Evolutionary conservation across 2,888 invertebrate species (phyloP), one percentile per base, ranked within the genome.

Genomic region (Coenonympha arcania): DNA sequence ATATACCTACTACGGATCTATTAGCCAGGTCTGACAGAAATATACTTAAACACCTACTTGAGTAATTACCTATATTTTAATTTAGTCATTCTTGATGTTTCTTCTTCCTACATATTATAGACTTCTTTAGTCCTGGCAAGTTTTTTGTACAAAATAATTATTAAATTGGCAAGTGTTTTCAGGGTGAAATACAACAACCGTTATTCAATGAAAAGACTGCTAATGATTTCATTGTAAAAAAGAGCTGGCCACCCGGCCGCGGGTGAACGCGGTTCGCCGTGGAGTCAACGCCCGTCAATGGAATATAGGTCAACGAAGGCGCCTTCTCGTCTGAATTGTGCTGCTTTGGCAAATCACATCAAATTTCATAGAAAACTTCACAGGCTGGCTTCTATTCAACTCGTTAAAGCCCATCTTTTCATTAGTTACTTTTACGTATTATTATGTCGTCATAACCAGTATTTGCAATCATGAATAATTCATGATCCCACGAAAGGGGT

Each of bases 261-360:
- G 48, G 54, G 44, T 30, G 48, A 52, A 24, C 48, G 40, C 44
- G 47, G 48, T 69, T 67, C 67, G 64, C 71, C 68, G 58, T 62
- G 69, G 71, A 80, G 82, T 85, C 80, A 83, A 79, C 73, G 82
- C 71, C 79, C 85, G 73, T 62, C 57, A 62, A 59, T 69, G 66
- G 73, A 76, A 84, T 84, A 83, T 86, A 76, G 85, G 85, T 83
- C 84, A 85, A 71, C 68, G 70, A 71, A 79, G 82, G 84, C 83
- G 83, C 83, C 83, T 74, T 63, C 61, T 67, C 70, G 81, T 81
- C 82, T 82, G 72, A 79, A 73, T 76, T 79, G 77, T 78, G 75
- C 54, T 79, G 75, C 57, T 58, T 52, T 56, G 63, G 65, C 68
- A 66, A 76, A 73, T 69, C 63, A 64, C 64, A 60, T 68, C 61